Evolutionary conservation across 2,888 invertebrate genomes (phyloP).

Genomic region (Leucozona laternaria): DNA sequence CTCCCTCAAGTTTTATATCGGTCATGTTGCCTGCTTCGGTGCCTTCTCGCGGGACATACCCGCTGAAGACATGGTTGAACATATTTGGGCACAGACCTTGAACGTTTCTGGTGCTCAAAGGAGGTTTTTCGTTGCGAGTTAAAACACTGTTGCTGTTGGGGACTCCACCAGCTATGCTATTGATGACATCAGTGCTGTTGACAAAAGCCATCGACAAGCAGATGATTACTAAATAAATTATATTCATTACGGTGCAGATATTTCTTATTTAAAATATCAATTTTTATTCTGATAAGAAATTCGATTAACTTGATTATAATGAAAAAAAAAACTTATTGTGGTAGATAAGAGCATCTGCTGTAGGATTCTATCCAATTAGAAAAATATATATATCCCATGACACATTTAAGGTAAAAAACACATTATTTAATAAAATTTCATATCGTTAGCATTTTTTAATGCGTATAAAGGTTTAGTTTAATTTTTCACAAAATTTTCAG

Average conservation of each 20-base stretch:
- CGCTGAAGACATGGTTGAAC: slow-evolving; percentile 82
- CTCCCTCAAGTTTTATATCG: slow-evolving; percentile 83
- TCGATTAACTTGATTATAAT: slow-evolving; percentile 30
- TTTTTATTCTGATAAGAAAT: slow-evolving; percentile 29
- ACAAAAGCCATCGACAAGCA: slow-evolving; percentile 45
- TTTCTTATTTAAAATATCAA: slow-evolving; percentile 1
- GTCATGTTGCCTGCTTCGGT: slow-evolving; percentile 87
- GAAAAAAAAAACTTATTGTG: slow-evolving; percentile 27
- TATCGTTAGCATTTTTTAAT: slow-evolving; percentile 7
- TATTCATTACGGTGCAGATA: slow-evolving; percentile 22
- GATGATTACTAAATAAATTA: slow-evolving; percentile 38
- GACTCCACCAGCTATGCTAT: slow-evolving; percentile 16
- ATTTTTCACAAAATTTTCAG: slow-evolving; percentile 30
- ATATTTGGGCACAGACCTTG: slow-evolving; percentile 81
- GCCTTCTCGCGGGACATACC: slow-evolving; percentile 84
- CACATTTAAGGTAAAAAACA: slow-evolving; percentile 18
- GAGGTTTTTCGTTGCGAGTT: slow-evolving; percentile 46
- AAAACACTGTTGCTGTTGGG: slow-evolving; percentile 32
- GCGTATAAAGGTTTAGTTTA: background rate
- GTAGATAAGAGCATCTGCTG: slow-evolving; percentile 58
- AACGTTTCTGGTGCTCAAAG: slow-evolving; percentile 68
- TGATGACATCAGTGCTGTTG: slow-evolving; percentile 68
- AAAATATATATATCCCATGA: slow-evolving; percentile 48
- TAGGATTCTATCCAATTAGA: slow-evolving; percentile 32
- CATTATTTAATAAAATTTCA: background rate